Conservation (phyloP, 2,888 invertebrate species). For the Catotricha subobsoleta region DNA sequence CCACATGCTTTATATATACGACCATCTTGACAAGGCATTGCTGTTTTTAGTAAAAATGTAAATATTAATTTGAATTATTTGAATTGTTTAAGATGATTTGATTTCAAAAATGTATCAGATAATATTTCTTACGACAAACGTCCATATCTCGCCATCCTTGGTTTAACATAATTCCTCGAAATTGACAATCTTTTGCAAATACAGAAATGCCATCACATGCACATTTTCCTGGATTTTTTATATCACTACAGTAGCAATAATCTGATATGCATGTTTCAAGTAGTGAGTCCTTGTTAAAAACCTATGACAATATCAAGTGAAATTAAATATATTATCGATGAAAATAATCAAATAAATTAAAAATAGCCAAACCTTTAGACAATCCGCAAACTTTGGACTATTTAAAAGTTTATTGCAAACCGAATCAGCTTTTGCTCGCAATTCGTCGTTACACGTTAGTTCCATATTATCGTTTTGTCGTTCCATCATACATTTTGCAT, state of each 20-base stretch:
- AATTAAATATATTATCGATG: slow-evolving; percentile 10
- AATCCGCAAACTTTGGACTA: slow-evolving; percentile 45
- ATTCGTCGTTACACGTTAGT: slow-evolving; percentile 19
- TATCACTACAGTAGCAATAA: slow-evolving; percentile 49
- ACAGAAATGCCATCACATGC: slow-evolving; percentile 60
- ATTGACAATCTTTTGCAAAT: slow-evolving; percentile 56
- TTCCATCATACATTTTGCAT: slow-evolving; percentile 21
- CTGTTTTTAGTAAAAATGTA: slow-evolving; percentile 38
- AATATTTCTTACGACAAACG: slow-evolving; percentile 54
- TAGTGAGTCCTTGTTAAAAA: slow-evolving; percentile 45
- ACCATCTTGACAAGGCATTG: slow-evolving; percentile 56
- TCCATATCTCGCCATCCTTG: slow-evolving; percentile 60
- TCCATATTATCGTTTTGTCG: slow-evolving; percentile 19
- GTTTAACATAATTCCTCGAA: slow-evolving; percentile 42
- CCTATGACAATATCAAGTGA: slow-evolving; percentile 22
- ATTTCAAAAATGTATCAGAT: not conserved
- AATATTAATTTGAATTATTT: not conserved
- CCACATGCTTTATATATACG: slow-evolving; percentile 66
- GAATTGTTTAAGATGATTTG: not conserved
- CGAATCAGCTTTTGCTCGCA: slow-evolving; percentile 30
- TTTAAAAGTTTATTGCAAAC: slow-evolving; percentile 45
- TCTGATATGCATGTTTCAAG: slow-evolving; percentile 62
- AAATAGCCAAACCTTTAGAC: slow-evolving; percentile 27
- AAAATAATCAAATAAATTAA: not conserved
- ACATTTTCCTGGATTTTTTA: slow-evolving; percentile 40